Evolutionary conservation across 2,113 vertebrate genomes (phyloP).

Genomic region (Tiliqua scincoides): DNA sequence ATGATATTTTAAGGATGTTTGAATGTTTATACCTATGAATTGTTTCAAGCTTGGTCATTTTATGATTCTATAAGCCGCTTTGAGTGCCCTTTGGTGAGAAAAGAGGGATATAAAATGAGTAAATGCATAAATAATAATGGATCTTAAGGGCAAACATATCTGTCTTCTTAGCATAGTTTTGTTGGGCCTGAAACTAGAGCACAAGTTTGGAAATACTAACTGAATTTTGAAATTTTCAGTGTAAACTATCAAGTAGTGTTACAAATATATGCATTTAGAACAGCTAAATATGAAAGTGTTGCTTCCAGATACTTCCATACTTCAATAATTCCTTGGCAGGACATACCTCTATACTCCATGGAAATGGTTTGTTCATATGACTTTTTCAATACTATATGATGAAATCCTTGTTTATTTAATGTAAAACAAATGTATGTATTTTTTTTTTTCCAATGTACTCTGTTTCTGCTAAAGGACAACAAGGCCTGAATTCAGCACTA

Average conservation of each 20-base stretch:
- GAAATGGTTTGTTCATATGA: background rate
- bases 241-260: background rate
- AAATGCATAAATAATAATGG: too few species aligned
- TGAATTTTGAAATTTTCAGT: background rate
- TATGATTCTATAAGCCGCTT: too few species aligned
- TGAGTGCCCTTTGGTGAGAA: too few species aligned
- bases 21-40: too few species aligned
- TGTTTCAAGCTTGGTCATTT: too few species aligned
- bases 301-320: conserved; percentile 5
- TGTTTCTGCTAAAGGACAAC: background rate
- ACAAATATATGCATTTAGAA: background rate
- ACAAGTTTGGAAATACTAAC: background rate
- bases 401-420: background rate
- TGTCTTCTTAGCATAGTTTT: background rate
- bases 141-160: background rate
- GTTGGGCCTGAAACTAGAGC: background rate
- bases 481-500: background rate
- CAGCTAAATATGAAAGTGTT: background rate
- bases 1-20: too few species aligned
- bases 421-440: conserved; percentile 18
- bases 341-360: background rate
- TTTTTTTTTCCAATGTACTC: conserved; percentile 6
- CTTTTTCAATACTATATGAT: background rate
- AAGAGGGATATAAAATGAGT: too few species aligned
- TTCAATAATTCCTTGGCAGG: conserved; percentile 6